phyloP scores from a whole-genome alignment of 2,113 vertebrate species.

The Colossoma macropomum region DNA sequence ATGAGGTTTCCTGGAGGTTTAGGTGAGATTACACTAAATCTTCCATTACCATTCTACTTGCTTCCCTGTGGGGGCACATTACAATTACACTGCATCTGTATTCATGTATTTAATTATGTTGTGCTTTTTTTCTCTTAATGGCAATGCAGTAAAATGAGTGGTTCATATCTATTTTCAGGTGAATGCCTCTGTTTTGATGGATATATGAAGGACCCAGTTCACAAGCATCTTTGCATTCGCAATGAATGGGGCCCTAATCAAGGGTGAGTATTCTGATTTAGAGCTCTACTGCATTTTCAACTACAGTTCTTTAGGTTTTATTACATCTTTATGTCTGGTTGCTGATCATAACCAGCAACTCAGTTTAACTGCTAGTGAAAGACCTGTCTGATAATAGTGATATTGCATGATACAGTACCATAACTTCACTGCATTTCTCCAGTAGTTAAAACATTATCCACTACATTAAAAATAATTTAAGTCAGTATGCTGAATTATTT shows the following conservation, averaged over 20 bases:
- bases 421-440: background rate
- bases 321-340: background rate
- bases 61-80: background rate
- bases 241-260: slow-evolving; percentile 98
- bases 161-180: slow-evolving; percentile 73
- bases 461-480: background rate
- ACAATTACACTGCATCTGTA: background rate
- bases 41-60: background rate
- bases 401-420: background rate
- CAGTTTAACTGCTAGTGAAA: background rate
- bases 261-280: slow-evolving; percentile 82
- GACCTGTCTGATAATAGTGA: background rate
- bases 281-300: background rate
- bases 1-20: slow-evolving; percentile 2
- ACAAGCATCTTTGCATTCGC: slow-evolving; percentile 97
- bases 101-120: background rate
- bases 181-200: slow-evolving; percentile 96
- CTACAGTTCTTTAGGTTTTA: background rate
- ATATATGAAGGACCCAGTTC: slow-evolving; percentile 97
- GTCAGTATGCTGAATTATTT: background rate
- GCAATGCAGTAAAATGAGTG: background rate
- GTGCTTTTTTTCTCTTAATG: background rate
- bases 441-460: background rate
- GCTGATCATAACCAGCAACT: background rate
- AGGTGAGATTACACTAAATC: slow-evolving; percentile 26